Evolutionary conservation across 2,888 invertebrate genomes (phyloP).

Genomic region (Rhopalosiphum nymphaeae): DNA sequence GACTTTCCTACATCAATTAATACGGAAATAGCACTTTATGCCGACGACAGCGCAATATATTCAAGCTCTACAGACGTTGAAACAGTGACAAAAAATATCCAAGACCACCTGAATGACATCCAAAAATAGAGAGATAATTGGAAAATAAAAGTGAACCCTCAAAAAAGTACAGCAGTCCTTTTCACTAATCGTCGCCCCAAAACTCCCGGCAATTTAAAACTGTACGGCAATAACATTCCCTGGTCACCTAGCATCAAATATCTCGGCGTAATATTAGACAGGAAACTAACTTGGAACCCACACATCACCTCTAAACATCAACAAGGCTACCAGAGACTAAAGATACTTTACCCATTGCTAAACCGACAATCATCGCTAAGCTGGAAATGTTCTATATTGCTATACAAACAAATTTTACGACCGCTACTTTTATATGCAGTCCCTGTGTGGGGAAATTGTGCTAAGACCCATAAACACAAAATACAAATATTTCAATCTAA

Average conservation of each 20-base stretch:
- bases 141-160: not conserved
- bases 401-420: too few species aligned
- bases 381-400: too few species aligned
- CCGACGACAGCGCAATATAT: not conserved
- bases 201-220: slow-evolving; percentile 15
- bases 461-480: too few species aligned
- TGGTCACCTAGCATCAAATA: slow-evolving; percentile 23
- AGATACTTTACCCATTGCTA: not conserved
- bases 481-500: too few species aligned
- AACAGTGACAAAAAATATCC: not conserved
- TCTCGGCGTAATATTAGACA: slow-evolving; percentile 26
- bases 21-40: not conserved
- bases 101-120: not conserved
- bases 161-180: not conserved
- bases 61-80: not conserved
- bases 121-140: slow-evolving; percentile 27
- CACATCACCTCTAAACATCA: not conserved
- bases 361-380: not conserved
- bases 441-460: too few species aligned
- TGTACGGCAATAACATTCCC: not conserved
- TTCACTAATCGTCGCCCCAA: slow-evolving; percentile 12
- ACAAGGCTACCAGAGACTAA: not conserved
- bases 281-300: slow-evolving; percentile 27
- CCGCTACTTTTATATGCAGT: too few species aligned
- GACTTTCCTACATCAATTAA: not conserved